phyloP scores from a whole-genome alignment of 2,113 vertebrate genomes.

The Platichthys flesus region DNA sequence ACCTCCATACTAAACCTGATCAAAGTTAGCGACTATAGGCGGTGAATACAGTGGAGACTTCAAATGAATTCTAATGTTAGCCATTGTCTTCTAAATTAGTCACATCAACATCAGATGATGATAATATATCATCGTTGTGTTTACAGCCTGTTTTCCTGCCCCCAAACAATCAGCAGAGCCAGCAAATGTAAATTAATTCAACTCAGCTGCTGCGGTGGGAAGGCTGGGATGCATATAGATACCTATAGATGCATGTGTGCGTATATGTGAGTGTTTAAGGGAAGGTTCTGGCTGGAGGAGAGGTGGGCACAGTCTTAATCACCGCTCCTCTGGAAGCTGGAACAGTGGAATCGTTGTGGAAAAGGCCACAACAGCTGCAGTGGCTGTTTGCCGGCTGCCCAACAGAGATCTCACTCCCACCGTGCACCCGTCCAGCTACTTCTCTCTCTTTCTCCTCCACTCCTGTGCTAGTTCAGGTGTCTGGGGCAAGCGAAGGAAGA shows the following conservation, averaged over 20 bases:
- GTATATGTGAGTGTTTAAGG: slow-evolving; percentile 29
- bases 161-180: too few relatives aligned
- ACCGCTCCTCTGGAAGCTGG: slow-evolving; percentile 54
- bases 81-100: too few relatives aligned
- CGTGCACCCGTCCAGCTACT: slow-evolving; percentile 16
- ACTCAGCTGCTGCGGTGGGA: slow-evolving; percentile 21
- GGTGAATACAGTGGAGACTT: neutral
- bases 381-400: slow-evolving; percentile 55
- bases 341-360: slow-evolving; percentile 76
- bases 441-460: slow-evolving; percentile 14
- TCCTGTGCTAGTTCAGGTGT: slow-evolving; percentile 76
- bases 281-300: slow-evolving; percentile 50
- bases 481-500: slow-evolving; percentile 63
- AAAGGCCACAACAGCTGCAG: slow-evolving; percentile 70
- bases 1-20: neutral
- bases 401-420: slow-evolving; percentile 46
- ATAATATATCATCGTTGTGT: neutral
- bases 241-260: too few relatives aligned
- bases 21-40: neutral
- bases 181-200: neutral
- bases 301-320: slow-evolving; percentile 71
- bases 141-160: too few relatives aligned
- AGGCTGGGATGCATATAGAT: neutral
- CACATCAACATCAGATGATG: neutral
- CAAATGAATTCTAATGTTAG: too few relatives aligned